Evolutionary conservation across 1,140 invertebrate species (phyloP).

Genomic region (Drosophila auraria): DNA sequence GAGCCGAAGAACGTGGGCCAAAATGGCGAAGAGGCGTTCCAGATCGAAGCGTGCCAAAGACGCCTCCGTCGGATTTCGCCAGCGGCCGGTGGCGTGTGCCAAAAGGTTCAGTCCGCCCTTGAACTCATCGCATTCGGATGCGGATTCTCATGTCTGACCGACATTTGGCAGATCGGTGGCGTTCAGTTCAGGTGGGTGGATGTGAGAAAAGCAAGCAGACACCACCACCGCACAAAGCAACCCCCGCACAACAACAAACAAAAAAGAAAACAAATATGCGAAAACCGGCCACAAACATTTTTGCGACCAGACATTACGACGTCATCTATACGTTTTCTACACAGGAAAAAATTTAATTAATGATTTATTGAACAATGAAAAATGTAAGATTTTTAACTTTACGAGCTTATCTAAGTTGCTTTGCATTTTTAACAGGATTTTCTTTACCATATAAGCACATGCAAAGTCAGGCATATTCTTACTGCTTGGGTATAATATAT

Average conservation of each 20-base stretch:
- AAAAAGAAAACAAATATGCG: constrained; percentile 29
- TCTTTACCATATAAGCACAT: no score
- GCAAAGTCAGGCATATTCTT: neutral
- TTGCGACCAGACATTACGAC: constrained; percentile 68
- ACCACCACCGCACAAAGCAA: constrained; percentile 50
- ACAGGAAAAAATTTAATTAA: neutral
- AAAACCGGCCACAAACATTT: constrained; percentile 52
- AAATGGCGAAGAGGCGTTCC: constrained; percentile 63
- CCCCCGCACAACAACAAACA: constrained; percentile 57
- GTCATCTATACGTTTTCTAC: constrained; percentile 59
- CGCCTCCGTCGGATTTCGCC: constrained; percentile 24
- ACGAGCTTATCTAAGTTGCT: neutral
- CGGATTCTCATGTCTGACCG: constrained; percentile 57
- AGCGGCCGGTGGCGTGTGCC: constrained; percentile 43
- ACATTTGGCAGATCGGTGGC: constrained; percentile 61
- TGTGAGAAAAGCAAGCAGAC: constrained; percentile 45
- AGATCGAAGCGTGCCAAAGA: constrained; percentile 62
- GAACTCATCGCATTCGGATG: constrained; percentile 53
- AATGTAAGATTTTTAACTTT: no score
- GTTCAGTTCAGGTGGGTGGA: constrained; percentile 61
- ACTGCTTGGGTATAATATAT: no score
- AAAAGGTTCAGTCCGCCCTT: constrained; percentile 61
- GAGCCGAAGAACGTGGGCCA: constrained; percentile 55
- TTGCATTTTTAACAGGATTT: neutral
- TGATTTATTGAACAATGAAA: fast-evolving